These are phyloP conservation scores for Cylas formicarius DNA, from an alignment of 1,140 invertebrate species.

Conservation along the genomic window DNA sequence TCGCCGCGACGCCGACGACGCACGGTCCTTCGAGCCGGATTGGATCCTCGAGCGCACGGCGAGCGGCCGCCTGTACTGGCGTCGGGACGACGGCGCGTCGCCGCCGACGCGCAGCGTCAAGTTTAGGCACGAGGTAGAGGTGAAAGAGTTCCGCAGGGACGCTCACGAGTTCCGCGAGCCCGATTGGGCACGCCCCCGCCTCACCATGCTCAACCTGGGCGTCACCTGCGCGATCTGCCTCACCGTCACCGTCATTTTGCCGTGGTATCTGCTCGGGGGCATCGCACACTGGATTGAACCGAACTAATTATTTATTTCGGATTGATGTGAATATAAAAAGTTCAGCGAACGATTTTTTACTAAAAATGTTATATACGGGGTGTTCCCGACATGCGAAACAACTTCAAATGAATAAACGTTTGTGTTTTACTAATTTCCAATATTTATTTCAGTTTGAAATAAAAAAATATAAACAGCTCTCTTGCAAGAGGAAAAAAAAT, in stretches of 20 bases:
- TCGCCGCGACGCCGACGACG: too few relatives aligned
- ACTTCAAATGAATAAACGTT: too few relatives aligned
- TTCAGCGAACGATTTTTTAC: too few relatives aligned
- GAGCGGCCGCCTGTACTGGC: slow-evolving; percentile 45
- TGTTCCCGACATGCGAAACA: too few relatives aligned
- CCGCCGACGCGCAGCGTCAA: slow-evolving; percentile 37
- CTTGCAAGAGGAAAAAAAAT: too few relatives aligned
- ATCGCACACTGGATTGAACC: not conserved
- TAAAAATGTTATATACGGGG: too few relatives aligned
- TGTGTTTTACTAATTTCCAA: too few relatives aligned
- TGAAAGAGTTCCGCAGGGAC: slow-evolving; percentile 42
- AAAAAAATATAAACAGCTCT: too few relatives aligned
- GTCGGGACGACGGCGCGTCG: slow-evolving; percentile 40
- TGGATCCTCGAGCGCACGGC: slow-evolving; percentile 46
- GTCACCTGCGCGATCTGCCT: slow-evolving; percentile 45
- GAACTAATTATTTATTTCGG: too few relatives aligned
- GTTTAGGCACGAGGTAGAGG: slow-evolving; percentile 47
- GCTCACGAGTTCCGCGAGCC: slow-evolving; percentile 34
- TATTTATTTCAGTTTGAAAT: too few relatives aligned
- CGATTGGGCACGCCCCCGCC: slow-evolving; percentile 22
- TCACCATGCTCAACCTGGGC: slow-evolving; percentile 30
- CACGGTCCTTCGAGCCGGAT: slow-evolving; percentile 46
- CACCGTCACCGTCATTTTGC: slow-evolving; percentile 44
- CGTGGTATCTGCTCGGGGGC: slow-evolving; percentile 44
- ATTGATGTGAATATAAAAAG: too few relatives aligned